A percentile compares a stretch with the other conserved stretches of the same genome.
These are phyloP conservation scores for Blomia tropicalis DNA, from an alignment of 2,888 invertebrate species.

Conservation along the genomic window DNA sequence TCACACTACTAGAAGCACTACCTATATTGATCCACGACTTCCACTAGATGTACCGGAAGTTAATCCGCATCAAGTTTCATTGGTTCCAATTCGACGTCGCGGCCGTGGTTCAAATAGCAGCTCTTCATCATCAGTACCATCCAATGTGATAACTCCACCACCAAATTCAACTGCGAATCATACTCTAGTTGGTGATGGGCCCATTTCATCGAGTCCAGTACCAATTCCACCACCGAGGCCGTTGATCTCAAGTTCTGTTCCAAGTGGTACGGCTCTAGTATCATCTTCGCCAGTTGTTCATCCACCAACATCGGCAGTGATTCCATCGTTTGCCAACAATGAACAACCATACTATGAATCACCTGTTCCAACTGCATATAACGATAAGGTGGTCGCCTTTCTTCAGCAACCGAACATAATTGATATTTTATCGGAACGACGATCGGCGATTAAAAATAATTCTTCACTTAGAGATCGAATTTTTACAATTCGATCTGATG, in stretches of 20 bases:
- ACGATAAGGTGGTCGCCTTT: slow-evolving; percentile 87
- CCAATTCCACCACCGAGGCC: slow-evolving; percentile 24
- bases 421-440: slow-evolving; percentile 69
- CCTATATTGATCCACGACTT: slow-evolving; percentile 90
- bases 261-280: neutral
- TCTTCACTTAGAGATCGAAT: slow-evolving; percentile 67
- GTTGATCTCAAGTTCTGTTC: neutral
- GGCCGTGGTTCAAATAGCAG: neutral
- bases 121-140: slow-evolving; percentile 33
- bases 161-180: slow-evolving; percentile 5
- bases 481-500: slow-evolving; percentile 68
- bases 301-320: slow-evolving; percentile 16
- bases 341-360: slow-evolving; percentile 15
- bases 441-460: slow-evolving; percentile 53
- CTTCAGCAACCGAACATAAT: slow-evolving; percentile 81
- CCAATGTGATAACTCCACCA: slow-evolving; percentile 8
- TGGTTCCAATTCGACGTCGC: slow-evolving; percentile 32
- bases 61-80: slow-evolving; percentile 39
- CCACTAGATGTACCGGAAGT: slow-evolving; percentile 59
- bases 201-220: neutral
- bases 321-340: neutral
- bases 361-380: slow-evolving; percentile 73
- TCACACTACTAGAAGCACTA: slow-evolving; percentile 77
- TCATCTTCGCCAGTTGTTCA: neutral
- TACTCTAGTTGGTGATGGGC: neutral